Evolutionary conservation across 2,888 invertebrate species (phyloP).

Genomic region (Andricus curvator): DNA sequence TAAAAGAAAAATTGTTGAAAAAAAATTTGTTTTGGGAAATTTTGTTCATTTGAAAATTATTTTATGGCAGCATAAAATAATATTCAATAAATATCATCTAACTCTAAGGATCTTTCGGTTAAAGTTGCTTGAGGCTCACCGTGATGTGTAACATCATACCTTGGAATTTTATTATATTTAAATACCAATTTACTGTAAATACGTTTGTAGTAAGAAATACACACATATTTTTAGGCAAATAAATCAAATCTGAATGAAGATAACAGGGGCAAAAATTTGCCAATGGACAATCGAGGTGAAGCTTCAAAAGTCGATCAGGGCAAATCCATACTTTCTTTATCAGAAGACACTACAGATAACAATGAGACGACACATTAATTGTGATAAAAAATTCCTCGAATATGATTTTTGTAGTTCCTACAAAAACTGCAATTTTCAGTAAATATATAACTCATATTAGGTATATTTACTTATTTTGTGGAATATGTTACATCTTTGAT

Average conservation of each 20-base stretch:
- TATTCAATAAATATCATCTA: too few relatives aligned
- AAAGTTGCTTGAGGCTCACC: too few relatives aligned
- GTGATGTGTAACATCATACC: too few relatives aligned
- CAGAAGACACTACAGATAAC: constrained; percentile 60
- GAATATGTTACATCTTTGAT: background rate
- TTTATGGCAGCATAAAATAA: too few relatives aligned
- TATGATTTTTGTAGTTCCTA: background rate
- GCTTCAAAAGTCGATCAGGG: background rate
- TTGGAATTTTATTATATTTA: background rate
- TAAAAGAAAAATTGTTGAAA: too few relatives aligned
- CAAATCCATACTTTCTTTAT: constrained; percentile 43
- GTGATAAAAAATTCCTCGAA: background rate
- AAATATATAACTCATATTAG: background rate
- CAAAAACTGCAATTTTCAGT: background rate
- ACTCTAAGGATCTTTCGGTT: too few relatives aligned
- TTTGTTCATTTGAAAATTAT: too few relatives aligned
- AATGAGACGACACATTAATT: constrained; percentile 57
- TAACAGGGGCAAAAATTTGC: background rate
- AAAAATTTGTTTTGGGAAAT: too few relatives aligned
- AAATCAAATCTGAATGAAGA: background rate
- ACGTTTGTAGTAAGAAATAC: background rate
- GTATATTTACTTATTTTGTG: background rate
- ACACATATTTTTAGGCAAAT: background rate
- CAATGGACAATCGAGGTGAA: background rate
- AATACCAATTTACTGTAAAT: too few relatives aligned